Evolutionary conservation across 1,140 invertebrate genomes (phyloP).

Genomic region (Conopomorpha cramerella): DNA sequence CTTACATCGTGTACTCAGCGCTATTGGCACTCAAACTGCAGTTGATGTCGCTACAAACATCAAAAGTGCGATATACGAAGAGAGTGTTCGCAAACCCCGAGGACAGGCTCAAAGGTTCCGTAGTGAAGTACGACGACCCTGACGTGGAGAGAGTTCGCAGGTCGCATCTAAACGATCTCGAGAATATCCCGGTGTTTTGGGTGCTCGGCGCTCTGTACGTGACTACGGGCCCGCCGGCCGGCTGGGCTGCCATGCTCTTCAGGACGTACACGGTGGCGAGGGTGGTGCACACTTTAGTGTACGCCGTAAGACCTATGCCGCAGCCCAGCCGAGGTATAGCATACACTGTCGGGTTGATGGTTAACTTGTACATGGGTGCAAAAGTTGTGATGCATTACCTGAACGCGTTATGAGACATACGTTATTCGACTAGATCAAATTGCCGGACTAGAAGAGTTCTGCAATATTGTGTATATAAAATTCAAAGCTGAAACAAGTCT

Average conservation of each 20-base stretch:
- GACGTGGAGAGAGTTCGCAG: constrained; percentile 61
- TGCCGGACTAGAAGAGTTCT: too few species aligned
- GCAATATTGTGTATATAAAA: too few species aligned
- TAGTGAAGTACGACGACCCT: constrained; percentile 54
- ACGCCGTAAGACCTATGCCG: constrained; percentile 49
- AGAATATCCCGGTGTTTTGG: constrained; percentile 74
- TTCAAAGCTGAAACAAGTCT: too few species aligned
- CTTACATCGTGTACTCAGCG: constrained; percentile 55
- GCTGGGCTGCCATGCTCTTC: constrained; percentile 62
- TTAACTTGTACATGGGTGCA: constrained; percentile 33
- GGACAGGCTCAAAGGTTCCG: too few species aligned
- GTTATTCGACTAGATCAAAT: too few species aligned
- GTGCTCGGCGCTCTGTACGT: constrained; percentile 67
- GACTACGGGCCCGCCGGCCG: constrained; percentile 60
- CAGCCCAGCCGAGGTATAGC: constrained; percentile 27
- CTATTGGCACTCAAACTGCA: constrained; percentile 62
- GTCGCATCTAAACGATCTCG: constrained; percentile 76
- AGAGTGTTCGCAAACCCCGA: constrained; percentile 41
- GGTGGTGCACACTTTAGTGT: constrained; percentile 69
- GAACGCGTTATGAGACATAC: constrained; percentile 25
- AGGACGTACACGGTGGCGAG: constrained; percentile 63
- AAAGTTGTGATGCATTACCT: constrained; percentile 26
- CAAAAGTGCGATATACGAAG: constrained; percentile 37
- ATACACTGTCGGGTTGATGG: constrained; percentile 16
- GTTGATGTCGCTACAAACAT: constrained; percentile 55